Percentiles rank a stretch among this genome's conserved stretches.
Conservation (phyloP, 1,140 invertebrate genomes). For the Platyscapa corneri region DNA sequence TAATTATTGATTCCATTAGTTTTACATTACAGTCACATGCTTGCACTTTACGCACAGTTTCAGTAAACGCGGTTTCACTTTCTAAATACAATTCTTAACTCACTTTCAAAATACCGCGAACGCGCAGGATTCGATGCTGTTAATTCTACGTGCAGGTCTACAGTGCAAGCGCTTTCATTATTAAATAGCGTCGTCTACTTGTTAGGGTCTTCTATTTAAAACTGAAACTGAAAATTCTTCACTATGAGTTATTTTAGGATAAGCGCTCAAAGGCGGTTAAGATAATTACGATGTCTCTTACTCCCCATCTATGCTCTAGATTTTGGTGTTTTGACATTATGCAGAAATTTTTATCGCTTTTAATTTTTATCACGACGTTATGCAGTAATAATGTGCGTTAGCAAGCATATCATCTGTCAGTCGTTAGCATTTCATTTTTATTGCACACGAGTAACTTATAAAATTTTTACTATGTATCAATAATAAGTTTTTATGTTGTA, state of each 20-base stretch:
- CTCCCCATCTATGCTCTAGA: not conserved
- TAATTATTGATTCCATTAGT: not conserved
- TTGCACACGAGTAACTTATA: too few relatives aligned
- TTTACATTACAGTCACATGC: too few relatives aligned
- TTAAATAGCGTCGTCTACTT: not conserved
- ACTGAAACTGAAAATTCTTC: slow-evolving; percentile 44
- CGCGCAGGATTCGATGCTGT: not conserved
- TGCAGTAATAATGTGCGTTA: too few relatives aligned
- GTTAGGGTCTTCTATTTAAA: slow-evolving; percentile 38
- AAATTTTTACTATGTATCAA: too few relatives aligned
- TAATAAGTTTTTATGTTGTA: not conserved
- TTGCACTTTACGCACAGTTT: not conserved
- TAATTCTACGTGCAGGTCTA: not conserved
- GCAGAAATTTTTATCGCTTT: not conserved
- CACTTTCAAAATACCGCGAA: not conserved
- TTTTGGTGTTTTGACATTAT: not conserved
- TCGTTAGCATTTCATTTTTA: too few relatives aligned
- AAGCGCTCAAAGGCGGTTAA: slow-evolving; percentile 14
- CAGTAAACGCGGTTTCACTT: not conserved
- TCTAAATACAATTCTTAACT: not conserved
- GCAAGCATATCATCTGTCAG: too few relatives aligned
- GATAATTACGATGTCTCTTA: slow-evolving; percentile 34
- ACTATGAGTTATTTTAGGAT: slow-evolving; percentile 36
- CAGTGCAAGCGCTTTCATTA: slow-evolving; percentile 18
- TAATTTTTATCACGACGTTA: too few relatives aligned